Base-by-base conservation (phyloP, 1,140 invertebrate genomes). In the Steinernema feltiae region DNA sequence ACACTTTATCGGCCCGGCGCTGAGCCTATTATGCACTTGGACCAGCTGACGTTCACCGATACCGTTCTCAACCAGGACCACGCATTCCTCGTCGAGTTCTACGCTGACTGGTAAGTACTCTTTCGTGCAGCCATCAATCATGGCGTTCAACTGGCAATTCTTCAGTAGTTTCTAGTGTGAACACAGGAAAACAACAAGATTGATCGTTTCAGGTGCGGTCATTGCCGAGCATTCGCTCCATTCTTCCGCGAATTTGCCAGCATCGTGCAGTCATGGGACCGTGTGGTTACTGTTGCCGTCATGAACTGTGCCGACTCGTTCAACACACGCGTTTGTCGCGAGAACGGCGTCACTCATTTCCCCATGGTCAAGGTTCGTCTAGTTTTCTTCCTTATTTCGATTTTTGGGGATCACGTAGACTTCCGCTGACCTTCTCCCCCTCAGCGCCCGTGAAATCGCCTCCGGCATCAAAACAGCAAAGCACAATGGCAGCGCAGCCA, bases 81-180 rank as follows among this genome's bases (percentile, higher is more conserved):
- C 48, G 77, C 85, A 27, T 86, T 85, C 78, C 63, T 85, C n/a
- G 85, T 85, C 31, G 85, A 86, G 35, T 85, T 85, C 74, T 85
- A 85, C 71, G 84, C 84, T 69, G 84, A 85, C 71, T 85, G 84
- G 84, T 86, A 73, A 78, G n/a, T 69, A 32, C 63, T n/a, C n/a
- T n/a, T n/a, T n/a, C n/a, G n/a, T n/a, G n/a, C n/a, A n/a, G n/a
- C n/a, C n/a, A n/a, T n/a, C n/a, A n/a, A n/a, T n/a, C n/a, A n/a
- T n/a, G n/a, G n/a, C n/a, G n/a, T n/a, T n/a, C n/a, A n/a, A n/a
- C n/a, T n/a, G n/a, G n/a, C n/a, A n/a, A n/a, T n/a, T n/a, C n/a
- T n/a, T n/a, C n/a, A n/a, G n/a, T 63, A 63, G 53, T 63, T 63
- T 63, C 53, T 63, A 63, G 12, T 63, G 15, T 63, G 53, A 27